Conservation (phyloP, 2,888 invertebrate species). For the Stenodema calcarata region DNA sequence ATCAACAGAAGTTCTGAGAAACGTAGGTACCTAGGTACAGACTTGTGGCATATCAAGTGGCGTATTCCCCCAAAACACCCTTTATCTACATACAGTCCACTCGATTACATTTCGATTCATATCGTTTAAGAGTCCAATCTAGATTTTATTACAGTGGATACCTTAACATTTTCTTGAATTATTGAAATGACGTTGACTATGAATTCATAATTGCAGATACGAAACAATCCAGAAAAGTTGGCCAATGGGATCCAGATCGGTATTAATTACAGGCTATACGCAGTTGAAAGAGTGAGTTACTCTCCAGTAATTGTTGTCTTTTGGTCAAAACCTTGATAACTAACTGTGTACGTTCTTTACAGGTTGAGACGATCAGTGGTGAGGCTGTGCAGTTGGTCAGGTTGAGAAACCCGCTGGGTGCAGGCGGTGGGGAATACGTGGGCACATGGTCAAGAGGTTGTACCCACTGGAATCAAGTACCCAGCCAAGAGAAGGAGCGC, state of each 20-base stretch:
- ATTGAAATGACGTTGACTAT: no score
- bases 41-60: no score
- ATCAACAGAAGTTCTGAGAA: no score
- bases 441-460: slow-evolving; percentile 75
- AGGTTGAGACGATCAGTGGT: slow-evolving; percentile 75
- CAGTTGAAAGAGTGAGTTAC: slow-evolving; percentile 71
- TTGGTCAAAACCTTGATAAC: no score
- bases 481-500: slow-evolving; percentile 75
- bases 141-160: no score
- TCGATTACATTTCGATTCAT: no score
- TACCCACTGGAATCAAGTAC: slow-evolving; percentile 78
- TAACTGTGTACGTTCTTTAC: slow-evolving; percentile 24
- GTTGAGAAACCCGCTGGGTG: slow-evolving; percentile 72
- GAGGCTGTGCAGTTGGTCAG: slow-evolving; percentile 76
- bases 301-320: no score
- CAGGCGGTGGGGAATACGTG: slow-evolving; percentile 69
- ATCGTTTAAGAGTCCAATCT: no score
- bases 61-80: no score
- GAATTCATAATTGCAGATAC: slow-evolving; percentile 62
- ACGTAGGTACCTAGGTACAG: no score
- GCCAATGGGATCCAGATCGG: slow-evolving; percentile 77
- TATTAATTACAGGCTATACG: slow-evolving; percentile 79
- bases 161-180: no score
- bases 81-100: no score
- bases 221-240: slow-evolving; percentile 70